Conservation (phyloP, 2,888 invertebrate genomes). For the Tiliacea aurago region DNA sequence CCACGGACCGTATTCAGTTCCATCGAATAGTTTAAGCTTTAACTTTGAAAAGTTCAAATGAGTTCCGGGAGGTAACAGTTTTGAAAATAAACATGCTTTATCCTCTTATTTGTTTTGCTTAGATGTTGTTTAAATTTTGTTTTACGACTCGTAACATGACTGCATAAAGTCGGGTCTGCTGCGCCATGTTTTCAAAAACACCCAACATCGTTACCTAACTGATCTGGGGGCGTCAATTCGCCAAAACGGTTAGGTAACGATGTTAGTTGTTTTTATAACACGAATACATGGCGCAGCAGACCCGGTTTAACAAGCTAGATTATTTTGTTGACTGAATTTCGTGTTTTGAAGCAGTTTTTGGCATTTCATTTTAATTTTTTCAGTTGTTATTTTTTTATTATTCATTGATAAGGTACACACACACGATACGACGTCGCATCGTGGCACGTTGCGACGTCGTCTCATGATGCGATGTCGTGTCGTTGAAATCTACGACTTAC, state of each 20-base stretch:
- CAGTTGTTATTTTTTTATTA: neutral
- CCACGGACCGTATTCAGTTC: conserved; percentile 51
- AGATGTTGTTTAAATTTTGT: conserved; percentile 40
- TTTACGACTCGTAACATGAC: conserved; percentile 27
- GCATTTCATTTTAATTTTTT: neutral
- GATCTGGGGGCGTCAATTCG: too few species aligned
- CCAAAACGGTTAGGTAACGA: too few species aligned
- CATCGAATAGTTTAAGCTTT: conserved; percentile 60
- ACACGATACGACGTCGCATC: too few species aligned
- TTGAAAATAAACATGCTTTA: conserved; percentile 56
- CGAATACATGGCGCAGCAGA: too few species aligned
- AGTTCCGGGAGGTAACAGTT: conserved; percentile 60
- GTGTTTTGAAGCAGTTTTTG: neutral
- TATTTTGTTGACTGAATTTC: conserved; percentile 12
- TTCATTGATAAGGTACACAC: too few species aligned
- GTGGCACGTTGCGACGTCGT: too few species aligned
- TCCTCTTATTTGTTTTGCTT: conserved; percentile 50
- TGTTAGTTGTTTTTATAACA: too few species aligned
- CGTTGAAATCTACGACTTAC: too few species aligned
- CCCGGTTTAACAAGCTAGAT: neutral
- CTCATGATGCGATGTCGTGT: too few species aligned
- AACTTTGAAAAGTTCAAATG: conserved; percentile 61
- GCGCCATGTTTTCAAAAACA: too few species aligned
- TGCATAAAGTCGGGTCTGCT: neutral
- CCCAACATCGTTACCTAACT: too few species aligned